Evolutionary conservation across 1,140 invertebrate species (phyloP).

Genomic region (Mylabris phalerata): DNA sequence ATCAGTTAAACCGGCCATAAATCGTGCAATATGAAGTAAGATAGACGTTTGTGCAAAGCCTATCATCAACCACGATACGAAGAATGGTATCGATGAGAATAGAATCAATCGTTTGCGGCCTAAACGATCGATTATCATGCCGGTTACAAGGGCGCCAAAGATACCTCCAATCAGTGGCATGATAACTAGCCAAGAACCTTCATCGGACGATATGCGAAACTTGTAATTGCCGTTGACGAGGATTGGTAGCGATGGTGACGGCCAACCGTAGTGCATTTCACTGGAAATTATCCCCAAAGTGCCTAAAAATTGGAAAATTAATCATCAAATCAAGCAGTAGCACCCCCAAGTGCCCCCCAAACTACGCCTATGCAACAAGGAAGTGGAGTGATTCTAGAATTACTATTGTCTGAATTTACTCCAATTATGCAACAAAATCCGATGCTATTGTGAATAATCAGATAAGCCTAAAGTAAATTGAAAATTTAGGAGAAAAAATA

Average conservation of each 20-base stretch:
- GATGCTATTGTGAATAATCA: too few species aligned
- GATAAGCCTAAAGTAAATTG: too few species aligned
- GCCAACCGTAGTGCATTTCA: slow-evolving; percentile 38
- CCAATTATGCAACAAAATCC: too few species aligned
- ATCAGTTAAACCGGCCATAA: slow-evolving; percentile 41
- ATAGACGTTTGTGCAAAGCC: slow-evolving; percentile 45
- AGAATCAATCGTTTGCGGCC: slow-evolving; percentile 63
- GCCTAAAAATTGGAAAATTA: slow-evolving; percentile 15
- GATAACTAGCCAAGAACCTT: slow-evolving; percentile 56
- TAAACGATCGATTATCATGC: slow-evolving; percentile 44
- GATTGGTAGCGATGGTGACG: slow-evolving; percentile 30
- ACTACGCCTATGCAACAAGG: too few species aligned
- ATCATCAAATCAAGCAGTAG: too few species aligned
- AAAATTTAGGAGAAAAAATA: too few species aligned
- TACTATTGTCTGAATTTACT: too few species aligned
- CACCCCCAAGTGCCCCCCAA: too few species aligned
- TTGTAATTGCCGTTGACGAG: slow-evolving; percentile 27
- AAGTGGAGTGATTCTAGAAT: too few species aligned
- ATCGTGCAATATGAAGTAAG: slow-evolving; percentile 45
- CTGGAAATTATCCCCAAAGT: slow-evolving; percentile 31
- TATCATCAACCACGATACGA: slow-evolving; percentile 54
- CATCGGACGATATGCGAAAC: slow-evolving; percentile 21
- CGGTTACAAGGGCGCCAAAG: slow-evolving; percentile 45
- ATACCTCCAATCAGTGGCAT: slow-evolving; percentile 42
- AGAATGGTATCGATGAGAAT: slow-evolving; percentile 51